A percentile compares a stretch with the other conserved stretches of the same genome.
Evolutionary conservation across 1,140 invertebrate species (phyloP).

Genomic region (Bombus huntii): DNA sequence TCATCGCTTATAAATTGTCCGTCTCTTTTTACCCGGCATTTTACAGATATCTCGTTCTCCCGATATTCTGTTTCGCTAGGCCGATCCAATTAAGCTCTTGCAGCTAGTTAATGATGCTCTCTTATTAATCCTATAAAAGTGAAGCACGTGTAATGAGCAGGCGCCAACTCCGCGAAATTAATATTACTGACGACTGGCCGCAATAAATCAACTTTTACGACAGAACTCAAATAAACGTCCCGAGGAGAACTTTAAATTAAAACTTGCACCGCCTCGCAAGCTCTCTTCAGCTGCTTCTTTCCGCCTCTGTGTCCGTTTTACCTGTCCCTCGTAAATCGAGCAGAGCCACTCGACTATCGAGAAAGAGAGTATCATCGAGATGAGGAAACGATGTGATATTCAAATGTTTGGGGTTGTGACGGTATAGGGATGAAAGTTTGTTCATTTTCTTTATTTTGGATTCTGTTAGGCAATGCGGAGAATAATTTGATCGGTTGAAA

Average conservation of each 20-base stretch:
- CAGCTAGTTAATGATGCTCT: slow-evolving; percentile 57
- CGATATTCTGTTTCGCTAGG: neutral
- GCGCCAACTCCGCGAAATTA: slow-evolving; percentile 58
- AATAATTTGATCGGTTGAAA: neutral
- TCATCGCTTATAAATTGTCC: neutral
- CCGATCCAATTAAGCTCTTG: slow-evolving; percentile 61
- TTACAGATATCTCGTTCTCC: neutral
- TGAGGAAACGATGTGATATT: neutral
- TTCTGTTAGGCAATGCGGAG: neutral
- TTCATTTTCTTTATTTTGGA: neutral
- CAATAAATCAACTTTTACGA: slow-evolving; percentile 70
- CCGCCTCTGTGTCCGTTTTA: neutral
- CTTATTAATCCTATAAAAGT: slow-evolving; percentile 66
- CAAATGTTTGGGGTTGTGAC: neutral
- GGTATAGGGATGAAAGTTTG: neutral
- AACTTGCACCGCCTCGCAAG: slow-evolving; percentile 44
- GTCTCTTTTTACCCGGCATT: neutral
- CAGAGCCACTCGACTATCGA: neutral
- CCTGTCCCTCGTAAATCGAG: slow-evolving; percentile 15
- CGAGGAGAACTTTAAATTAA: slow-evolving; percentile 61
- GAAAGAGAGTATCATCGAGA: neutral
- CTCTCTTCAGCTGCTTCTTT: neutral
- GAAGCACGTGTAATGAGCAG: slow-evolving; percentile 59
- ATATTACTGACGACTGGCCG: slow-evolving; percentile 60
- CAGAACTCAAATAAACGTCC: slow-evolving; percentile 62